Conservation (phyloP, 2,888 invertebrate genomes). For the Drosophila nr. perissopoda region DNA sequence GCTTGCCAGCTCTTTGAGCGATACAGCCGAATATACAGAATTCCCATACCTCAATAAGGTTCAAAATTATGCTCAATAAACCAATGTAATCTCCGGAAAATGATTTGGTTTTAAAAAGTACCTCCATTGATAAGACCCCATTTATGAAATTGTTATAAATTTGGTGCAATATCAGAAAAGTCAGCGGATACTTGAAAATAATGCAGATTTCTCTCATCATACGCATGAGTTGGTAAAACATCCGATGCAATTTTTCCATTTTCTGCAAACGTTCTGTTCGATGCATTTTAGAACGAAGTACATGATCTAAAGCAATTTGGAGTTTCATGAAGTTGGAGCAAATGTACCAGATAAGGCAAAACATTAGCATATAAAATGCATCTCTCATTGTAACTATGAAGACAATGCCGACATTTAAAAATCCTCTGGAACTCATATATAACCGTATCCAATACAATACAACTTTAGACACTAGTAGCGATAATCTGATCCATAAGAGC, state of each 20-base stretch:
- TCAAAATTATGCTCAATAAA: neutral
- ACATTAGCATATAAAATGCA: neutral
- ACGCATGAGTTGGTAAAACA: constrained; percentile 6
- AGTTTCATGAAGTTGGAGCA: neutral
- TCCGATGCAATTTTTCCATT: constrained; percentile 5
- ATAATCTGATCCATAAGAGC: neutral
- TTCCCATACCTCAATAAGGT: neutral
- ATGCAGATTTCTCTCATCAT: constrained; percentile 8
- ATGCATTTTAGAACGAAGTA: constrained; percentile 5
- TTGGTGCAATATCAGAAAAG: neutral
- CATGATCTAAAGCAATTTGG: neutral
- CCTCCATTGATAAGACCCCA: neutral
- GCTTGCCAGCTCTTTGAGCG: neutral
- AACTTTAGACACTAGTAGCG: neutral
- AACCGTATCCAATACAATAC: neutral
- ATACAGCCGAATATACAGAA: neutral
- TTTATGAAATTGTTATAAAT: neutral
- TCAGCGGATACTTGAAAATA: constrained; percentile 16
- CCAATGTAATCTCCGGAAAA: accelerated
- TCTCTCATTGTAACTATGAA: no score
- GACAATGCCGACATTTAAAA: no score
- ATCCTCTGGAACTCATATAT: accelerated
- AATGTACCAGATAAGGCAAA: constrained; percentile 1
- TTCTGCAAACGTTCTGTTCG: neutral
- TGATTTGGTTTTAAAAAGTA: neutral